Conservation (phyloP, 2,113 vertebrate species). For the Crocuta crocuta region DNA sequence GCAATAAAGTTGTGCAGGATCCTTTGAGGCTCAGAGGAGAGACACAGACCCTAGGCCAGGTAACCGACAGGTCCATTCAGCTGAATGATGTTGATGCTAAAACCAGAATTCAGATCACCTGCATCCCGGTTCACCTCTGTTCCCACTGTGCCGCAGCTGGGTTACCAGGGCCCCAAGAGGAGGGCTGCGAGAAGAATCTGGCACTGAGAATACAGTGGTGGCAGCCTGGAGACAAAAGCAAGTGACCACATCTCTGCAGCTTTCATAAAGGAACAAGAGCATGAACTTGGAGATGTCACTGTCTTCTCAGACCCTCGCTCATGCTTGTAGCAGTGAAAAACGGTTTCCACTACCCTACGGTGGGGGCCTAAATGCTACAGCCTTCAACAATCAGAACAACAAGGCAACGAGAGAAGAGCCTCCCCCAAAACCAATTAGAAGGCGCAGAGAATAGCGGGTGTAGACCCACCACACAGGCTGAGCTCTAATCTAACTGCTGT, state of each 20-base stretch:
- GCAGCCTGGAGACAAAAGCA: not conserved
- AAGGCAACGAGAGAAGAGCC: not conserved
- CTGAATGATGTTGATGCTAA: not conserved
- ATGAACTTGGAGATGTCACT: not conserved
- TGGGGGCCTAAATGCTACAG: not conserved
- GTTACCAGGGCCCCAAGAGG: not conserved
- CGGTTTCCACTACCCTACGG: not conserved
- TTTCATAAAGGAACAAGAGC: not conserved
- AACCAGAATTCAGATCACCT: not conserved
- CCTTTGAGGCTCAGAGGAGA: not conserved
- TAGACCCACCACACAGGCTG: conserved; percentile 66
- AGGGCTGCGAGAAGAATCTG: not conserved
- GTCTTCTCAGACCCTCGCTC: not conserved
- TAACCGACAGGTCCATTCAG: not conserved
- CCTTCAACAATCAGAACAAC: not conserved
- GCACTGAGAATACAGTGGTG: not conserved
- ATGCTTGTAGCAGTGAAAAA: not conserved
- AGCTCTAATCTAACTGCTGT: conserved; percentile 83
- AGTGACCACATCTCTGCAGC: not conserved
- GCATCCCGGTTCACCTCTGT: not conserved
- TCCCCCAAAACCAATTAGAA: not conserved
- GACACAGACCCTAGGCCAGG: not conserved
- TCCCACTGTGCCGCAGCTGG: not conserved
- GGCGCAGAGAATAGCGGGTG: conserved; percentile 56
- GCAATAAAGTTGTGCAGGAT: not conserved